phyloP scores from a whole-genome alignment of 2,797 vertebrate species.

The Neomorphus geoffroyi region DNA sequence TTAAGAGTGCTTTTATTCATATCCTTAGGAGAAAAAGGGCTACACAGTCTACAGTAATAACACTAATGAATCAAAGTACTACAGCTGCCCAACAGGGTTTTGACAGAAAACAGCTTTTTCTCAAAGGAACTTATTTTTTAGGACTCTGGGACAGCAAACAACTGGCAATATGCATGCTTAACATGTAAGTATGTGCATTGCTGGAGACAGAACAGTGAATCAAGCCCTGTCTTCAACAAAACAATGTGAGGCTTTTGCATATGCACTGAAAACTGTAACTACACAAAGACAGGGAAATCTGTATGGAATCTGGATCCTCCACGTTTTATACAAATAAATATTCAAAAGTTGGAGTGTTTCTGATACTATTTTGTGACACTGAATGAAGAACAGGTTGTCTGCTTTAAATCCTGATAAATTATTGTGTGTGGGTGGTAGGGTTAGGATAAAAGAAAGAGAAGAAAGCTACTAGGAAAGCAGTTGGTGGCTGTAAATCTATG shows the following conservation, averaged over 20 bases:
- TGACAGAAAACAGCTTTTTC: slow-evolving; percentile 66
- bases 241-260: slow-evolving; percentile 17
- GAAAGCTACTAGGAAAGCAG: slow-evolving; percentile 52
- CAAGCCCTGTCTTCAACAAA: slow-evolving; percentile 14
- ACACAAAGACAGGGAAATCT: neutral
- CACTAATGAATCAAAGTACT: slow-evolving; percentile 55
- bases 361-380: neutral
- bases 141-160: slow-evolving; percentile 25
- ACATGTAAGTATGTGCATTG: slow-evolving; percentile 10
- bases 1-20: slow-evolving; percentile 60
- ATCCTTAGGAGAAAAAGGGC: slow-evolving; percentile 60
- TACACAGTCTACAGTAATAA: slow-evolving; percentile 58
- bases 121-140: slow-evolving; percentile 31
- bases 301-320: neutral
- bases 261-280: neutral
- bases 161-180: slow-evolving; percentile 40
- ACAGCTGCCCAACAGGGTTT: slow-evolving; percentile 62
- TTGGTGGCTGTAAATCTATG: slow-evolving; percentile 32
- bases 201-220: slow-evolving; percentile 35
- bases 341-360: neutral
- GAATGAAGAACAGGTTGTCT: slow-evolving; percentile 47
- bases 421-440: slow-evolving; percentile 45
- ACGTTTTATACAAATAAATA: slow-evolving; percentile 21
- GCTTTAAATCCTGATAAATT: slow-evolving; percentile 35
- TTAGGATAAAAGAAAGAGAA: slow-evolving; percentile 51